Evolutionary conservation across 2,113 vertebrate genomes (phyloP).

Genomic region (Melanocharis versteri): DNA sequence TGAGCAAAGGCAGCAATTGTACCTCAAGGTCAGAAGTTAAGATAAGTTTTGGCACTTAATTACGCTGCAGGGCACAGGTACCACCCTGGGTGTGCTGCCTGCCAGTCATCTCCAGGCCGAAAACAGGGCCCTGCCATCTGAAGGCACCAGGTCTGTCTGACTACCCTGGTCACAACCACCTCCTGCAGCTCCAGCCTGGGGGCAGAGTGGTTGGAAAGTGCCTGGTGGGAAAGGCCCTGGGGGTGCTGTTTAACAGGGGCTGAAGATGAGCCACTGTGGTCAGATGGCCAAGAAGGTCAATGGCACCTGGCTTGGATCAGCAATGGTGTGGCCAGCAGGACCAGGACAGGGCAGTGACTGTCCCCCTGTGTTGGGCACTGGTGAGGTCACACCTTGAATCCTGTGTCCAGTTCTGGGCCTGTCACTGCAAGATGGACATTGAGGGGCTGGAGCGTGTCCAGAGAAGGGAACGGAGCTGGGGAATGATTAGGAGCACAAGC

Average conservation of each 20-base stretch:
- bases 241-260: not conserved
- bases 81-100: not conserved
- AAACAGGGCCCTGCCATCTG: not conserved
- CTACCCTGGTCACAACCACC: not conserved
- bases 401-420: not conserved
- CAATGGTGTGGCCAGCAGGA: not conserved
- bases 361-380: not conserved
- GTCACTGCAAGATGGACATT: no score
- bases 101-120: not conserved
- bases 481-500: not conserved
- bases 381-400: not conserved
- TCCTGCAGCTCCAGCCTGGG: not conserved
- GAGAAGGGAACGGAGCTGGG: not conserved
- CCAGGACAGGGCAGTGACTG: not conserved
- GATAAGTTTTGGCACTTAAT: not conserved
- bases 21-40: not conserved
- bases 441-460: not conserved
- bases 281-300: not conserved
- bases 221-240: not conserved
- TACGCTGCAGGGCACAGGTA: not conserved
- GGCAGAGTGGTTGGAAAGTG: not conserved
- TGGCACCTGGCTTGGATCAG: not conserved
- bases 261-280: not conserved
- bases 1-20: not conserved
- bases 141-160: not conserved